Evolutionary conservation across 2,888 invertebrate genomes (phyloP).

Genomic region (Fragum whitleyi): DNA sequence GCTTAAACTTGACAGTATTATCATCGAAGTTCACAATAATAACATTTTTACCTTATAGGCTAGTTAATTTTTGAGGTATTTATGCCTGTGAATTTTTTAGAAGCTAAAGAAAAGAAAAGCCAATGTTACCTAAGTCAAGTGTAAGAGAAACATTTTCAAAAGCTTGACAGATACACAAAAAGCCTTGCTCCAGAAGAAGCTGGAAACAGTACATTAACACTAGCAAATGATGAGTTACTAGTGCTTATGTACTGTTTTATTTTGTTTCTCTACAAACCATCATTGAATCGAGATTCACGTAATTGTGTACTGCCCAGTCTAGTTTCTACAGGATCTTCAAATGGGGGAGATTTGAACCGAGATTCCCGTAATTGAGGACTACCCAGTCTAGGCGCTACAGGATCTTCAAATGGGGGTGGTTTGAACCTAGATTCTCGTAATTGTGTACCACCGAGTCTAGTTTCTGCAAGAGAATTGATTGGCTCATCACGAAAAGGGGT

Average conservation of each 20-base stretch:
- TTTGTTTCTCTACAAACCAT: constrained; percentile 56
- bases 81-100: too few relatives aligned
- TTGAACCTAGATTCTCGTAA: constrained; percentile 44
- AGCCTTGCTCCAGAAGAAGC: neutral
- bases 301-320: constrained; percentile 36
- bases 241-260: neutral
- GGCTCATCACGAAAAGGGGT: neutral
- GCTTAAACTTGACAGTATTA: too few relatives aligned
- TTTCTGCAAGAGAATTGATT: constrained; percentile 39
- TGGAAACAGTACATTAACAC: neutral
- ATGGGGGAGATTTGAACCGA: constrained; percentile 43
- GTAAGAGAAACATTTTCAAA: neutral
- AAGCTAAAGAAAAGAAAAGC: too few relatives aligned
- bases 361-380: constrained; percentile 36
- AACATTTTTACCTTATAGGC: too few relatives aligned
- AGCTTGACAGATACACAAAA: constrained; percentile 9
- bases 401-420: constrained; percentile 31
- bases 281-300: constrained; percentile 46
- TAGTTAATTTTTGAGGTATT: too few relatives aligned
- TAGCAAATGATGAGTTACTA: neutral
- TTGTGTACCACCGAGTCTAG: constrained; percentile 35
- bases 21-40: too few relatives aligned
- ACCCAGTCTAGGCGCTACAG: constrained; percentile 38
- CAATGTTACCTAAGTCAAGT: neutral
- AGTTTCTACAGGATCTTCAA: constrained; percentile 43